Conservation (phyloP, 2,797 vertebrate genomes). For the Acrossocheilus wenchowensis region DNA sequence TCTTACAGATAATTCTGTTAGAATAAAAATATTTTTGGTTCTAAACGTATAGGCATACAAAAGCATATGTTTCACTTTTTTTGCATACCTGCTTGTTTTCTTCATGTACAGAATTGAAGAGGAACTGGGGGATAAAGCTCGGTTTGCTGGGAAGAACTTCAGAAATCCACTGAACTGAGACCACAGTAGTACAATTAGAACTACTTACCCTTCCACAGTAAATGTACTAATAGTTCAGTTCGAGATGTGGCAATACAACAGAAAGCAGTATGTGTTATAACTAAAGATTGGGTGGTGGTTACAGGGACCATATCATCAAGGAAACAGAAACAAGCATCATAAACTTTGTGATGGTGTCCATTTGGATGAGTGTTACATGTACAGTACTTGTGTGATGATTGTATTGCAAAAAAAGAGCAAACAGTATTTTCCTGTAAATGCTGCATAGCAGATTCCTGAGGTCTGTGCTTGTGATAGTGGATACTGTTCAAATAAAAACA, state of each 20-base stretch:
- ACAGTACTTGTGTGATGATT: neutral
- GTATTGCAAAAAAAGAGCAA: slow-evolving; percentile 23
- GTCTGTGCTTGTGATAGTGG: slow-evolving; percentile 25
- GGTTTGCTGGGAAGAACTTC: slow-evolving; percentile 92
- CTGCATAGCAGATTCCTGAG: slow-evolving; percentile 1
- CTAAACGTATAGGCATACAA: neutral
- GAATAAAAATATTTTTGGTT: neutral
- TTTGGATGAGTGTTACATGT: slow-evolving; percentile 5
- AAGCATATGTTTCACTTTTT: neutral
- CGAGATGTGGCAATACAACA: slow-evolving; percentile 1
- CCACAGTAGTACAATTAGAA: neutral
- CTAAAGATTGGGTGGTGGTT: neutral
- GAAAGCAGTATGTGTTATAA: slow-evolving; percentile 12
- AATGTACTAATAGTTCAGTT: slow-evolving; percentile 29
- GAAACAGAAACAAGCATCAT: neutral
- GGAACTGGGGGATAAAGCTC: slow-evolving; percentile 89
- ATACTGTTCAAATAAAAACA: slow-evolving; percentile 29
- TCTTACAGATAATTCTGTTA: neutral
- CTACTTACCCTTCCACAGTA: neutral
- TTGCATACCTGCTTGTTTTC: neutral
- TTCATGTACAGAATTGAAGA: slow-evolving; percentile 89
- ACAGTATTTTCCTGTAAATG: slow-evolving; percentile 22
- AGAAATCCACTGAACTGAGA: slow-evolving; percentile 86
- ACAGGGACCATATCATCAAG: neutral
- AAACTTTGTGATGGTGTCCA: neutral